Evolutionary conservation across 1,140 invertebrate genomes (phyloP), one percentile per base, ranked within the genome.

Genomic region (Brachionus rotundiformis): DNA sequence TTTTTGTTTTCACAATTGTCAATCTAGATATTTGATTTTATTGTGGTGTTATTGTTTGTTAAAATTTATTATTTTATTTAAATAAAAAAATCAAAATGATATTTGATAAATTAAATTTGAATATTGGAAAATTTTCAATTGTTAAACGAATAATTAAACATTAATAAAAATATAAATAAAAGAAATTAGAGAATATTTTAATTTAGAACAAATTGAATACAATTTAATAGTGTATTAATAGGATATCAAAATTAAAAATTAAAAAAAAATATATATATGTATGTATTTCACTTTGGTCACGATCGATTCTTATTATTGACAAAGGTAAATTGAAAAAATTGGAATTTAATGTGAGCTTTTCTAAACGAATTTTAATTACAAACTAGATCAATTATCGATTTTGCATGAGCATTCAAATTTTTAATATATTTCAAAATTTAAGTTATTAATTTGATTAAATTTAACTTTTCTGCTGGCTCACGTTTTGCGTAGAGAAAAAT

Each of bases 361-460:
- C 11, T 29, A 23, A 27, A 63, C 10, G 25, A 13, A 63, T 36
- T 19, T 4, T 16, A 68, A 68, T 68, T 68, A n/a, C 10, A 68
- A 68, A 68, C 33, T 68, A 36, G 31, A 68, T 36, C 63, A 68
- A 68, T 68, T 68, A 68, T 68, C 63, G 63, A 68, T 68, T 68
- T 68, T 68, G 31, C 63, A 68, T 68, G 63, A 68, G 31, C 33
- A 33, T 33, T 29, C 25, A 63, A 29, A 29, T 63, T 63, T 63
- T 63, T 63, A 29, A 11, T 13, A 63, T 29, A 63, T 63, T 63
- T 29, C 61, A 63, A 63, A 63, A n/a, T 63, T 29, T n/a, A 63
- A 29, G 61, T 29, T 29, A 36, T 33, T 68, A 33, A 68, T 33
- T 54, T 54, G 47, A 54, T 68, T 19, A 68, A 33, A 33, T 68